Evolutionary conservation across 2,113 vertebrate species (phyloP).

Genomic region (Hassar affinis): DNA sequence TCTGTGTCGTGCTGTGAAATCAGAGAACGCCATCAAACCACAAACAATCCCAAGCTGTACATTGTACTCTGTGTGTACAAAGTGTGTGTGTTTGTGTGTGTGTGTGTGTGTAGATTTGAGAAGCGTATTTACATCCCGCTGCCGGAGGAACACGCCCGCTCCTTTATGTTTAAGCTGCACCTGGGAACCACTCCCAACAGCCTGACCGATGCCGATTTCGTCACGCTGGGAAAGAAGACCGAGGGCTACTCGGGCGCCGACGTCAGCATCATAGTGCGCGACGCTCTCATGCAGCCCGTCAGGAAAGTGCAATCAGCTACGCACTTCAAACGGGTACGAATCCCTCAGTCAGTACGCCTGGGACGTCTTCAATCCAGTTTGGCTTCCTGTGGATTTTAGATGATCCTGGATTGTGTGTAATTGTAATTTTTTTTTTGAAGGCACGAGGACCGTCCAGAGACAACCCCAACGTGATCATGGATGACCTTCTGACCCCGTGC

Average conservation of each 20-base stretch:
- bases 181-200: slow-evolving; percentile 83
- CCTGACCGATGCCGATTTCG: slow-evolving; percentile 81
- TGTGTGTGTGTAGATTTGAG: slow-evolving; percentile 87
- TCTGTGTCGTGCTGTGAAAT: background rate
- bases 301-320: slow-evolving; percentile 95
- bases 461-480: slow-evolving; percentile 72
- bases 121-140: slow-evolving; percentile 97
- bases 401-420: background rate
- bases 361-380: too few relatives aligned
- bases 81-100: too few relatives aligned
- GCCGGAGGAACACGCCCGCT: slow-evolving; percentile 89
- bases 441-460: slow-evolving; percentile 79
- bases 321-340: slow-evolving; percentile 89
- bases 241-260: slow-evolving; percentile 93
- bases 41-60: background rate
- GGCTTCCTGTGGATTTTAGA: too few relatives aligned
- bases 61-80: background rate
- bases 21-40: slow-evolving; percentile 52
- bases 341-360: background rate
- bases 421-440: slow-evolving; percentile 62
- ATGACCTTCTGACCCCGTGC: slow-evolving; percentile 90
- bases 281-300: slow-evolving; percentile 96
- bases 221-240: slow-evolving; percentile 84
- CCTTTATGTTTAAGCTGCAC: slow-evolving; percentile 92
- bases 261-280: slow-evolving; percentile 89